These are phyloP conservation scores for Chaetoderma sp. DNA, from an alignment of 2,888 invertebrate species.

Conservation along the genomic window DNA sequence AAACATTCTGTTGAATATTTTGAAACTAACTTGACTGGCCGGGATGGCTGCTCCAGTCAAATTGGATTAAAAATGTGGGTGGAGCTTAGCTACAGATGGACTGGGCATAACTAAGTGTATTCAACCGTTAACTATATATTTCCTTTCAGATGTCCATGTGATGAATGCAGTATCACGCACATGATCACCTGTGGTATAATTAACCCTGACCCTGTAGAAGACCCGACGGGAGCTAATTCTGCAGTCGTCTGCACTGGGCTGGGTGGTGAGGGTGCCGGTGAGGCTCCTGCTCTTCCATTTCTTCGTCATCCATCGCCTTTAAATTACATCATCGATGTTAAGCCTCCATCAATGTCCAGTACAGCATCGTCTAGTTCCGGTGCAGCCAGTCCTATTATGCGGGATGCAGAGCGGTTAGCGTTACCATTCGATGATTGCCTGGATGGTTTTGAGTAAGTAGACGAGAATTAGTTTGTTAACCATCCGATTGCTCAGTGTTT, in stretches of 20 bases:
- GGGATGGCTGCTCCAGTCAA: too few species aligned
- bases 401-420: conserved; percentile 48
- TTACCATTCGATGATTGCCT: conserved; percentile 35
- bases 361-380: conserved; percentile 65
- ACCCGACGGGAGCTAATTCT: conserved; percentile 40
- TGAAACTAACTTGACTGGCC: too few species aligned
- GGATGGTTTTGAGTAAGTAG: conserved; percentile 34
- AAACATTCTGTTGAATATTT: too few species aligned
- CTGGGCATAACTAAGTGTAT: too few species aligned
- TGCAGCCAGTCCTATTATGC: conserved; percentile 62
- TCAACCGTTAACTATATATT: neutral
- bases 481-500: too few species aligned
- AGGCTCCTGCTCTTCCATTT: conserved; percentile 45
- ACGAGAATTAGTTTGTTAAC: too few species aligned
- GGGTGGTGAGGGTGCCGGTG: too few species aligned
- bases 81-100: too few species aligned
- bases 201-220: conserved; percentile 57
- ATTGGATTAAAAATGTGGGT: too few species aligned
- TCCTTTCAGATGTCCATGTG: conserved; percentile 67
- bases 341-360: conserved; percentile 67
- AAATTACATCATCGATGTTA: conserved; percentile 64
- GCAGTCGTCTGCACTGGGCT: too few species aligned
- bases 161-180: conserved; percentile 69
- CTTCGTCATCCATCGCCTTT: conserved; percentile 58
- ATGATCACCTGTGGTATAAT: conserved; percentile 69